Evolutionary conservation across 2,113 vertebrate genomes (phyloP), one percentile per base, ranked within the genome.

Genomic region (Stomatorhinus ivindoensis): DNA sequence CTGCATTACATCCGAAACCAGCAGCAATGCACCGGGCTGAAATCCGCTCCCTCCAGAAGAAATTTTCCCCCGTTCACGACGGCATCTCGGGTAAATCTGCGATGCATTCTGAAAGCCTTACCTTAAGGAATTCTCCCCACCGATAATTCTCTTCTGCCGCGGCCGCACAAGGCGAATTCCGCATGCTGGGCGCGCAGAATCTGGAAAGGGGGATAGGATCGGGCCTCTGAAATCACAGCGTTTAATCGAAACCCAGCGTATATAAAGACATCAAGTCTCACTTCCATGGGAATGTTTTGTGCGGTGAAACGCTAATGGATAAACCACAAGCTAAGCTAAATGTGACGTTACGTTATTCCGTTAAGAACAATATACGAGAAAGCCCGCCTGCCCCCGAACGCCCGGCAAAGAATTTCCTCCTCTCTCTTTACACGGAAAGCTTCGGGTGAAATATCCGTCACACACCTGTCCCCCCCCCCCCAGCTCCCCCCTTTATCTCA

Each of bases 111-210:
- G 3, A 84, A 21, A 15, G 21, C 10, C 76, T 96, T 95, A 99
- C 98, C 98, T 95, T 95, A 98, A 96, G 91, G 98, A 99, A 94
- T 98, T 99, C 92, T 97, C 97, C 83, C 98, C 98, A 89, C 98
- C 98, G 90, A 99, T 97, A 93, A 99, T 98, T 91, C 98, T 94
- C 86, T 99, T 98, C 92, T 98, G 97, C 84, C 98, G 97, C 89
- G 94, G 96, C 90, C 97, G 97, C 85, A 97, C 90, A 88, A 97
- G 95, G 89, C 97, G 96, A 93, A 98, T 8, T 90, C 98, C 98
- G 90, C 98, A 99, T 88, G 96, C 95, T 80, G 96, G 95, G 80
- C 93, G 92, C 48, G 94, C 94, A 85, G 95, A 92, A 93, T 96
- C 98, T 99, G 94, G 93, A 93, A 87, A 90, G 93, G 91, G 94